These are phyloP conservation scores for Passer domesticus DNA, from an alignment of 2,113 vertebrate species.

Conservation along the genomic window DNA sequence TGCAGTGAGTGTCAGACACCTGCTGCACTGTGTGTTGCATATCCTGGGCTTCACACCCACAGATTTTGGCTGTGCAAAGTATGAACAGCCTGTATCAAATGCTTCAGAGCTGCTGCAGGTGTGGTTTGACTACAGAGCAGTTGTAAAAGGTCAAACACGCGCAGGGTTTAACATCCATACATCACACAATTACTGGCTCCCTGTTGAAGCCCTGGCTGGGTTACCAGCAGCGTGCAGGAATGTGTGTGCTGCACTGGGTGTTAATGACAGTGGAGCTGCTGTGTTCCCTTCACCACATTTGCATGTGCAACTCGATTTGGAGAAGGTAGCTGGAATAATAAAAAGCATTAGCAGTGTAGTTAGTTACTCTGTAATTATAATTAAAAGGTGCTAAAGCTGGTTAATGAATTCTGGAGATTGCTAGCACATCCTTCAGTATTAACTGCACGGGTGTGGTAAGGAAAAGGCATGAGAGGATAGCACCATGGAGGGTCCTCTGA, in stretches of 20 bases:
- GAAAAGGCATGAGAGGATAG: background rate
- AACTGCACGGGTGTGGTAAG: background rate
- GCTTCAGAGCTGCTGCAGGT: background rate
- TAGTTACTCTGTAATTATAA: background rate
- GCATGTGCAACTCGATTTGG: background rate
- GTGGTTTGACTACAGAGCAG: background rate
- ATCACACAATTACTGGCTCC: background rate
- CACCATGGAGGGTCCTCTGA: background rate
- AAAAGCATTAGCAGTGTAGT: background rate
- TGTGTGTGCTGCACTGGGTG: background rate
- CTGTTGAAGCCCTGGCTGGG: background rate
- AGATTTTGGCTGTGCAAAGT: background rate
- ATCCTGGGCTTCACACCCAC: background rate
- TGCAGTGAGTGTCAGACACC: fast-evolving
- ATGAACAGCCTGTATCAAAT: background rate
- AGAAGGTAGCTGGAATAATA: background rate
- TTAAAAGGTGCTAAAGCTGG: background rate
- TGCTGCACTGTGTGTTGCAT: background rate
- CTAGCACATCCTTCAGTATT: background rate
- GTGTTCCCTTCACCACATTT: background rate
- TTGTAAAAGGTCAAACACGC: background rate
- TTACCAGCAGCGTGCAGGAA: background rate
- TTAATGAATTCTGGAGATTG: background rate
- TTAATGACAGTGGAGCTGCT: background rate
- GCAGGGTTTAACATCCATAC: background rate